These are phyloP conservation scores for Cebuella pygmaea DNA, from an alignment of 2,797 vertebrate species.

Conservation along the genomic window DNA sequence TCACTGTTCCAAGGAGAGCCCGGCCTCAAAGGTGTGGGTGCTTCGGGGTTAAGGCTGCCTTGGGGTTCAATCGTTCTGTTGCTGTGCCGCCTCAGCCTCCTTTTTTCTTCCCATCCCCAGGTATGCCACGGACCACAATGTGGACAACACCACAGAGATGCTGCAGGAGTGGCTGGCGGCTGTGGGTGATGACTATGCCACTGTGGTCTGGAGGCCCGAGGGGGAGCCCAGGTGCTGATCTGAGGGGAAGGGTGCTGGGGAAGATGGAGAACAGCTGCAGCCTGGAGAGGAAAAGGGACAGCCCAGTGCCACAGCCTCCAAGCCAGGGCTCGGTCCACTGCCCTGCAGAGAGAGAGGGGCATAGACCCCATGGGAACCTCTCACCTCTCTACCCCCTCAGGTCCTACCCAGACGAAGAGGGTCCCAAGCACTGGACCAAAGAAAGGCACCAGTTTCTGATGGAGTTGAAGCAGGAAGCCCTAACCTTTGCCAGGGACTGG, in stretches of 20 bases:
- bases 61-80: neutral
- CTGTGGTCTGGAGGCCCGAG: constrained; percentile 92
- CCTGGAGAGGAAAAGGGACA: neutral
- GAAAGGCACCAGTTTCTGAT: constrained; percentile 95
- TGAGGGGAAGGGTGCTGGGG: neutral
- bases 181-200: constrained; percentile 90
- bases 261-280: neutral
- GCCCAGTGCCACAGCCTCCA: neutral
- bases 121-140: constrained; percentile 96
- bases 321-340: neutral
- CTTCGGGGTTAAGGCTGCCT: neutral
- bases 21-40: neutral
- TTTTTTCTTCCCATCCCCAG: constrained; percentile 80
- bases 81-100: neutral
- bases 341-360: too few species aligned
- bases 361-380: neutral
- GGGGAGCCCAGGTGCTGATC: constrained; percentile 91
- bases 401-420: constrained; percentile 91
- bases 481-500: constrained; percentile 91
- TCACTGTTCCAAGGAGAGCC: neutral
- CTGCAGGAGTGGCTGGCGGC: constrained; percentile 93
- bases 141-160: constrained; percentile 92
- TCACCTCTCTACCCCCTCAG: constrained; percentile 79
- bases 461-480: constrained; percentile 95
- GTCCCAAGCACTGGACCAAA: constrained; percentile 96